Evolutionary conservation across 2,797 vertebrate species (phyloP).

Genomic region (Petrocephalus schoutedeni): DNA sequence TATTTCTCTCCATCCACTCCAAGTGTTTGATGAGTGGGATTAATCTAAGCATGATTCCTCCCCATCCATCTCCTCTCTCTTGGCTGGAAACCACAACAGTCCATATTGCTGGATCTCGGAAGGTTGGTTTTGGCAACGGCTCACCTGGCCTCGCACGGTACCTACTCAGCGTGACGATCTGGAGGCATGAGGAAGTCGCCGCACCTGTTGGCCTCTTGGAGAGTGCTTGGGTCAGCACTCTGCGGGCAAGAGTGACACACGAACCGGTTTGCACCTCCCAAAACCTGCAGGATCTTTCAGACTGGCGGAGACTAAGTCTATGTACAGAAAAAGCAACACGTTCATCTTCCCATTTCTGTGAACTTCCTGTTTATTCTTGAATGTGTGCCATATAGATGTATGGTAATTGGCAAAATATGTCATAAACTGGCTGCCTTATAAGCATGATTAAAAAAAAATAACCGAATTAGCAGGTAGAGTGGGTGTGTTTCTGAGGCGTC

Average conservation of each 20-base stretch:
- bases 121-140: background rate
- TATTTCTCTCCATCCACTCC: conserved; percentile 7
- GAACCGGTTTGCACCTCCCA: background rate
- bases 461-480: background rate
- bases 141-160: conserved; percentile 6
- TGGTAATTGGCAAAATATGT: background rate
- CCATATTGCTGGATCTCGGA: conserved; percentile 18
- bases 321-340: background rate
- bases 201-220: background rate
- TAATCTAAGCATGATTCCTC: conserved; percentile 18
- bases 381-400: background rate
- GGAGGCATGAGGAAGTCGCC: background rate
- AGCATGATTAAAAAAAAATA: background rate
- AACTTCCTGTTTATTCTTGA: background rate
- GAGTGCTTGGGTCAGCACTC: background rate
- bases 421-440: background rate
- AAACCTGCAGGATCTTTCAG: background rate
- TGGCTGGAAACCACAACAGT: conserved; percentile 11
- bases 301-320: background rate
- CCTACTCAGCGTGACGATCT: background rate
- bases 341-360: background rate
- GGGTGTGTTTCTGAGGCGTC: background rate
- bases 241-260: background rate
- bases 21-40: conserved; percentile 18
- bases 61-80: conserved; percentile 6